Evolutionary conservation across 2,888 invertebrate species (phyloP).

Genomic region (Melanophora roralis): DNA sequence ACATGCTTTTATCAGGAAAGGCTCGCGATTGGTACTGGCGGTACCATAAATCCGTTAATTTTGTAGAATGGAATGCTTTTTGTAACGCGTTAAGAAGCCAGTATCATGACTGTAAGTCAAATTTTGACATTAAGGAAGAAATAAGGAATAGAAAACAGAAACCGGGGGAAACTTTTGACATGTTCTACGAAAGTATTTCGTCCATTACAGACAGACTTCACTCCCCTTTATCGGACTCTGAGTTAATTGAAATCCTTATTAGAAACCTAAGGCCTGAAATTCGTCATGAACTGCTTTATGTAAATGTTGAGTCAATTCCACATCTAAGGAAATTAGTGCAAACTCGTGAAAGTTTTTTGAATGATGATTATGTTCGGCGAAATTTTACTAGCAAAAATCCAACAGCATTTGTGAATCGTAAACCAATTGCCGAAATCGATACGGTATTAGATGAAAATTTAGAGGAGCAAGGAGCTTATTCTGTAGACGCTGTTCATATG

Average conservation of each 20-base stretch:
- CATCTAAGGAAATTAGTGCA: neutral
- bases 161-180: slow-evolving; percentile 1
- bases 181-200: neutral
- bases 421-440: neutral
- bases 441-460: neutral
- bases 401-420: neutral
- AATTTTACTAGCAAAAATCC: neutral
- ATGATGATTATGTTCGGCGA: neutral
- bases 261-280: slow-evolving; percentile 9
- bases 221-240: neutral
- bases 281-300: slow-evolving; percentile 2
- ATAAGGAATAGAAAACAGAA: slow-evolving; percentile 39
- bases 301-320: neutral
- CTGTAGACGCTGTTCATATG: neutral
- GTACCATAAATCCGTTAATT: neutral
- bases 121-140: slow-evolving; percentile 31
- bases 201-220: neutral
- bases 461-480: neutral
- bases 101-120: neutral
- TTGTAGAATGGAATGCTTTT: slow-evolving; percentile 19
- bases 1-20: too few relatives aligned
- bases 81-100: slow-evolving; percentile 18
- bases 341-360: neutral
- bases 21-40: too few relatives aligned
- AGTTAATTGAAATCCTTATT: neutral